Conservation (phyloP, 2,888 invertebrate genomes). For the Leucania comma region DNA sequence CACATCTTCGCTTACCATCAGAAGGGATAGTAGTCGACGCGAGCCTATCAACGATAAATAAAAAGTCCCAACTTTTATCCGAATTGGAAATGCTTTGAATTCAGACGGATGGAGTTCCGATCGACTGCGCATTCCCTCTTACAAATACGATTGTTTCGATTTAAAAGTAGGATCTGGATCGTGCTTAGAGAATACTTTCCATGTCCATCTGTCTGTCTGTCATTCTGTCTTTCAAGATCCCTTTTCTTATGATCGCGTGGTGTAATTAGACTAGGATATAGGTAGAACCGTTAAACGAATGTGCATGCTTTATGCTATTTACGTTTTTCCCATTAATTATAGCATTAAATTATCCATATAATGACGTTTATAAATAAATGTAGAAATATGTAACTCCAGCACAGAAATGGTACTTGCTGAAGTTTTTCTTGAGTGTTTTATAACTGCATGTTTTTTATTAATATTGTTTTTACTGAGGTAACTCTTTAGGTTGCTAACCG, state of each 20-base stretch:
- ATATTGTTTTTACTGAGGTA: neutral
- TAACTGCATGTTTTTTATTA: neutral
- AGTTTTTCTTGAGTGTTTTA: neutral
- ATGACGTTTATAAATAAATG: conserved; percentile 8
- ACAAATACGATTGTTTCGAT: neutral
- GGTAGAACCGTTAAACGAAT: no score
- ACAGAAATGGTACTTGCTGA: neutral
- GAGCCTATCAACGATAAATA: no score
- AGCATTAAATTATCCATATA: neutral
- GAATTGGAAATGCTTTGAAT: neutral
- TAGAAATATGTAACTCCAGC: neutral
- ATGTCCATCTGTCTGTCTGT: no score
- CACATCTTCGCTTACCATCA: no score
- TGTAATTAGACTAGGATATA: no score
- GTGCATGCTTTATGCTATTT: neutral
- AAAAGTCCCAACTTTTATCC: neutral
- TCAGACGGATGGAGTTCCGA: neutral
- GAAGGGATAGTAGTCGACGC: no score
- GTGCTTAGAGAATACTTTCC: no score
- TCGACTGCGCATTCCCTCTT: neutral
- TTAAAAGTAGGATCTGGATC: no score
- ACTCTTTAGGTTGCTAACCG: no score
- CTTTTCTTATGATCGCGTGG: no score
- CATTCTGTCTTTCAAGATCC: no score
- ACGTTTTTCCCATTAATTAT: neutral